Evolutionary conservation across 2,888 invertebrate genomes (phyloP), one percentile per base, ranked within the genome.

Genomic region (Apodemia duryi): DNA sequence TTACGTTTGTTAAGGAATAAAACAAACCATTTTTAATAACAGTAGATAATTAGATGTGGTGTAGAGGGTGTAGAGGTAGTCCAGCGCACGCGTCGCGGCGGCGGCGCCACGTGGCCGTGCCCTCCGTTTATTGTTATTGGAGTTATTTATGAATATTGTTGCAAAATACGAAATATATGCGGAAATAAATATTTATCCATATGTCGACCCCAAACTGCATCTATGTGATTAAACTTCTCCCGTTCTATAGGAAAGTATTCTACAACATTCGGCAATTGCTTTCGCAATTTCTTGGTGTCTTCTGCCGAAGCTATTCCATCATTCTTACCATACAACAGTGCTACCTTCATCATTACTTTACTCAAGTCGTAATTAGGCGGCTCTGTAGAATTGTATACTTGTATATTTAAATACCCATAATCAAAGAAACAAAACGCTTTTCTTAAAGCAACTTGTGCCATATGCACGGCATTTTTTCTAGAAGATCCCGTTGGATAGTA

Each of bases 31-130:
- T 69, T 75, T 76, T 75, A 79, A 81, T 82, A 78, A 79, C 81
- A 81, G 85, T 81, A 80, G 83, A 85, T 87, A 85, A 88, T 89
- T 85, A 86, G 79, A 83, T 81, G 80, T 78, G 85, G 84, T 84
- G 78, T 54, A 28, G 29, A 9, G 54, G 54, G 54, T 52, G 28
- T 52, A 9, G 51, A 21, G 77, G 75, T 71, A 69, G 72, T 68
- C 71, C 70, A 6, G 62, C 65, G 73, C 83, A 81, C 81, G 81
- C 78, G 80, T 67, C 77, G 54, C 29, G 54, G 75, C 70, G 74
- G 75, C 77, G 71, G 66, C 67, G 80, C 67, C 85, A 79, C 84
- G 85, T 83, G 86, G 67, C 81, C 70, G 69, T 70, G 72, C 71
- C 71, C 73, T 74, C 75, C 70, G 70, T 71, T 72, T 76, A 83